A percentile compares a stretch with the other conserved stretches of the same genome.
These are phyloP conservation scores for Cacatua alba DNA, from an alignment of 2,113 vertebrate genomes.

Conservation along the genomic window DNA sequence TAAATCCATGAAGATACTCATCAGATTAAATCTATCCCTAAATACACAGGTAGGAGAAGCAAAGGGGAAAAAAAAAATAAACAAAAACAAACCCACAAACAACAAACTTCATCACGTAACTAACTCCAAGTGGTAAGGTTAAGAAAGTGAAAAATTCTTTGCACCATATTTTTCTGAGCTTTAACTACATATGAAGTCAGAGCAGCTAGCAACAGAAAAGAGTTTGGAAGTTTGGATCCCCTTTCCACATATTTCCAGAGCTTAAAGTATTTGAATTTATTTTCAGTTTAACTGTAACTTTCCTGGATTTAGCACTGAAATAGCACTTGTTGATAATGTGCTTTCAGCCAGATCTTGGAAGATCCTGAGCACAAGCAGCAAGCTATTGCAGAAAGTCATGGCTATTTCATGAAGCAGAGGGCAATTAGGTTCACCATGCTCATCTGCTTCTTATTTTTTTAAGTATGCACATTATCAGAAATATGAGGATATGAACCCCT, in stretches of 20 bases:
- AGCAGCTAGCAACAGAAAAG: constrained; percentile 7
- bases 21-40: background rate
- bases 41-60: background rate
- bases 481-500: background rate
- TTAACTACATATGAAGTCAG: background rate
- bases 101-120: background rate
- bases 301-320: background rate
- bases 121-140: background rate
- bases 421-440: background rate
- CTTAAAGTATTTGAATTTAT: background rate
- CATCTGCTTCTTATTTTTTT: background rate
- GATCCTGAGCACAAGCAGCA: background rate
- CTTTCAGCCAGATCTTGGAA: background rate
- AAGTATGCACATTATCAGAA: background rate
- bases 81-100: no score
- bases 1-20: background rate
- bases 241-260: constrained; percentile 20
- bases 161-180: background rate
- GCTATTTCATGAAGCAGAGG: background rate
- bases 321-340: background rate
- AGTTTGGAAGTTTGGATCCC: constrained; percentile 2
- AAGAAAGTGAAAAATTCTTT: background rate
- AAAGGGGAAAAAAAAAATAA: background rate
- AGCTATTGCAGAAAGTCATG: background rate
- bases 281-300: constrained; percentile 4